These are phyloP conservation scores for Diadema setosum DNA, from an alignment of 35 echinoderm and acorn worm genomes.

Conservation along the genomic window DNA sequence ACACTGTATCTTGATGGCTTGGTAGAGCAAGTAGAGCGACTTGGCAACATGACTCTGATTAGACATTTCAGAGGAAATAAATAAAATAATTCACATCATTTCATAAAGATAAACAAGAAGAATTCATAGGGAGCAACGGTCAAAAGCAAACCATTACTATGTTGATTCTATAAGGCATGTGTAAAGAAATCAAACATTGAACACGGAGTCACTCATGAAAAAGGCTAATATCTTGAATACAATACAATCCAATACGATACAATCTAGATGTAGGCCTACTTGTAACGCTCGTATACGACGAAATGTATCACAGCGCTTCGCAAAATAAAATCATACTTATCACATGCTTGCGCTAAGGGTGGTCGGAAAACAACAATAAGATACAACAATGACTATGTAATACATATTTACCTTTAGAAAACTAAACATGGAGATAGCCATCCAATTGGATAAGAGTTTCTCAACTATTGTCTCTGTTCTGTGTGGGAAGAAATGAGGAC, in stretches of 20 bases:
- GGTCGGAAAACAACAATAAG: background rate
- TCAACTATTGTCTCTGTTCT: constrained; percentile 92
- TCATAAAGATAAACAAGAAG: background rate
- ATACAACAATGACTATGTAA: too few relatives aligned
- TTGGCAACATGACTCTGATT: background rate
- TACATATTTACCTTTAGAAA: constrained; percentile 69
- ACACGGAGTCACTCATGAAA: background rate
- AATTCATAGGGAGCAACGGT: background rate
- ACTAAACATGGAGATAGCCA: constrained; percentile 71
- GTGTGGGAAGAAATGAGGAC: background rate
- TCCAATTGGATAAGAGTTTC: constrained; percentile 89
- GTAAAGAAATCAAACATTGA: background rate
- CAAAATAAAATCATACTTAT: background rate
- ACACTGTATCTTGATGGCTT: background rate
- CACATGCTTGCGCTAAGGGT: background rate
- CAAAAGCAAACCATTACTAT: too few relatives aligned
- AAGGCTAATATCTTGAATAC: background rate
- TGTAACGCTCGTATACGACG: background rate
- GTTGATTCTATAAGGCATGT: background rate
- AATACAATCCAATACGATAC: background rate
- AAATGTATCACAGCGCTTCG: background rate
- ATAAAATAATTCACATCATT: too few relatives aligned
- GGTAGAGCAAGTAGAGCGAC: background rate
- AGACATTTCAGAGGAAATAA: background rate
- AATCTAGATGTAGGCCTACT: background rate